These are phyloP conservation scores for Pelodiscus sinensis DNA, from an alignment of 2,113 vertebrate genomes.

Conservation along the genomic window DNA sequence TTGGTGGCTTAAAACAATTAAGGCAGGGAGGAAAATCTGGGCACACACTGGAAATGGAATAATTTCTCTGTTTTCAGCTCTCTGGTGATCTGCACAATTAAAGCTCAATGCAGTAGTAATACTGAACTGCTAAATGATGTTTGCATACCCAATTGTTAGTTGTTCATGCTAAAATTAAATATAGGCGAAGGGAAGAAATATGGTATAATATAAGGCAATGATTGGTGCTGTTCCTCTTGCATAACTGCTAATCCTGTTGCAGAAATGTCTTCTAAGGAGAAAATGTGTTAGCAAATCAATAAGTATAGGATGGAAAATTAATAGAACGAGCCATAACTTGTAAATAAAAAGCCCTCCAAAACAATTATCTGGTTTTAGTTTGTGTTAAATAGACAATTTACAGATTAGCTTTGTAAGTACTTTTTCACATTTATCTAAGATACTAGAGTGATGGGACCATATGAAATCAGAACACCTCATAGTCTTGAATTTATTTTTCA, in stretches of 20 bases:
- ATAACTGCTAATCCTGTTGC: neutral
- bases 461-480: neutral
- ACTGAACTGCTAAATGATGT: neutral
- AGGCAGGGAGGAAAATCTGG: neutral
- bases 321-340: neutral
- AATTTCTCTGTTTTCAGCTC: neutral
- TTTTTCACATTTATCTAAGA: neutral
- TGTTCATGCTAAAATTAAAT: neutral
- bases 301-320: too few species aligned
- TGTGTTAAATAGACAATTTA: neutral
- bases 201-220: neutral
- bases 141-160: neutral
- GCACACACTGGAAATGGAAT: neutral
- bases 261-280: neutral
- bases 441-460: neutral
- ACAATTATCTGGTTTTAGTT: neutral
- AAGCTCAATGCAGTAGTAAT: neutral
- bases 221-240: neutral
- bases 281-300: neutral
- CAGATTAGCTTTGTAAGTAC: neutral
- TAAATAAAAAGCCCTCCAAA: neutral
- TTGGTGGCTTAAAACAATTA: neutral
- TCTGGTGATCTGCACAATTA: neutral
- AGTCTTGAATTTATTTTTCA: neutral
- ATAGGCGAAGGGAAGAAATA: neutral